Evolutionary conservation across 1,140 invertebrate genomes (phyloP), one percentile per base, ranked within the genome.

Genomic region (Trachelipus rathkii): DNA sequence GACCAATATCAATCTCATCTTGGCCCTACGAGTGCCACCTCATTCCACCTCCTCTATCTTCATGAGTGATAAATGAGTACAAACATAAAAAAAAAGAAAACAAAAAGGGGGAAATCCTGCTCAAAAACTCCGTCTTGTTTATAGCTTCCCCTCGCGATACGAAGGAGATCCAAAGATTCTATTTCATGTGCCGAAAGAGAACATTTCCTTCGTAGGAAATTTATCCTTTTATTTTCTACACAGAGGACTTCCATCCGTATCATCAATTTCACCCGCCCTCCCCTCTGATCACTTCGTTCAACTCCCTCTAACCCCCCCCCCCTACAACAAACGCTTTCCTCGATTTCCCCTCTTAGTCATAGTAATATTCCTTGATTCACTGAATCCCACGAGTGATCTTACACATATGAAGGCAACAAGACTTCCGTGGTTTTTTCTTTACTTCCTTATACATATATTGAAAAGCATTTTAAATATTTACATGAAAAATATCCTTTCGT

Each of bases 151-250:
- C 50, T 60, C 50, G 19, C 19, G 50, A 3, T 60, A 13, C 50
- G 19, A 33, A 60, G 1, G 50, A 60, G 50, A 60, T 60, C 50
- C 50, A 19, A 60, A 60, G 50, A 60, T 60, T 60, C 19, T 19
- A 60, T 60, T 60, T 60, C 19, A 60, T 60, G 50, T 60, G 19
- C 50, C 50, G 50, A 60, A 60, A 33, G 11, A 60, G 50, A 60
- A 60, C 8, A 60, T 60, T 60, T 60, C 50, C 50, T 60, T 19
- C 50, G 50, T 4, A 19, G 50, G 50, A 60, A 60, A 15, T 60
- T 60, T 60, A 60, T 60, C 50, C 50, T 60, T 60, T 60, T 60
- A 60, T 60, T 60, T 60, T 8, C 50, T 60, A 19, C 50, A 13
- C 33, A 33, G 33, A 33, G 33, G 33, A 19, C 50, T 60, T 60